Conservation (phyloP, 1,140 invertebrate genomes). For the Micrasema minimum region DNA sequence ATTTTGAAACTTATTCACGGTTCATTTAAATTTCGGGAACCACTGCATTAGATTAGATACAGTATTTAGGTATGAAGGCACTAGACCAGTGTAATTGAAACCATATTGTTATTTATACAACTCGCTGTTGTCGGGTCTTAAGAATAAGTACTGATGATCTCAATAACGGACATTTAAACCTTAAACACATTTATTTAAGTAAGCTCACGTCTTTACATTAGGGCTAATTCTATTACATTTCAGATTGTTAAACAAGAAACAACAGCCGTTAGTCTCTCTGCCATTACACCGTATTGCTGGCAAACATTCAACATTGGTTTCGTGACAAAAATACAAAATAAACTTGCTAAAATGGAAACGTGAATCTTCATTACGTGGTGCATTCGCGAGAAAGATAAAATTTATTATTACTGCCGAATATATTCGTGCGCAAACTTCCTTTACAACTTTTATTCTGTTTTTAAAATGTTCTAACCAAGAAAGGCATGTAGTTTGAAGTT, state of each 20-base stretch:
- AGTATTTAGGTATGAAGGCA: too few relatives aligned
- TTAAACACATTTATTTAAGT: not conserved
- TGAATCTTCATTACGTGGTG: not conserved
- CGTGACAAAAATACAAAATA: constrained; percentile 31
- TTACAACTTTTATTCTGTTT: too few relatives aligned
- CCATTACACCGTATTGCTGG: not conserved
- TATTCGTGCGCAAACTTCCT: too few relatives aligned
- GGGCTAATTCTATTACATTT: not conserved
- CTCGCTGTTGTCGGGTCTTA: too few relatives aligned
- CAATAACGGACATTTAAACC: not conserved
- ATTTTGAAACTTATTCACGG: too few relatives aligned
- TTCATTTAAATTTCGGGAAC: too few relatives aligned
- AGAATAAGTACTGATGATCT: too few relatives aligned
- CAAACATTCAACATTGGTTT: constrained; percentile 24
- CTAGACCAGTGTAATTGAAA: too few relatives aligned
- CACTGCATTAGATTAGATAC: too few relatives aligned
- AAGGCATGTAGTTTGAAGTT: too few relatives aligned
- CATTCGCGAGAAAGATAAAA: constrained; percentile 1
- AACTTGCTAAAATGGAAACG: constrained; percentile 24
- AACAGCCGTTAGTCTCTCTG: not conserved
- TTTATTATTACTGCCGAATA: not conserved
- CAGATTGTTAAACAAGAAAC: not conserved
- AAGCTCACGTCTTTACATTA: not conserved
- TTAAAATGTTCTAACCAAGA: too few relatives aligned
- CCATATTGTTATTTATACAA: too few relatives aligned